phyloP scores from a whole-genome alignment of 2,888 invertebrate genomes.

The Caenorhabditis japonica region DNA sequence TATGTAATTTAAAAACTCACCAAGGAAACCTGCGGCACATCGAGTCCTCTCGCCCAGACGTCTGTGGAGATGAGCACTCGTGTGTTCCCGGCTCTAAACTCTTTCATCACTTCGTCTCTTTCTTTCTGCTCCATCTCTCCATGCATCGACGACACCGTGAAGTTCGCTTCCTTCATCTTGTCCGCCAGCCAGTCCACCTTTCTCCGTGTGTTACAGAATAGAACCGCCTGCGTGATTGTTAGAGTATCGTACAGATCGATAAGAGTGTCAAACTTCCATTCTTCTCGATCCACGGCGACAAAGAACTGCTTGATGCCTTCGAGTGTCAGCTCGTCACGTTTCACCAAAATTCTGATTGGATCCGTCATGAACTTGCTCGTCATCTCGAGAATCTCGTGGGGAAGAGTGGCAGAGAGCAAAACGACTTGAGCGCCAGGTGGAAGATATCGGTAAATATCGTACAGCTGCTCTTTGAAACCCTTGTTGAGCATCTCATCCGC shows the following conservation, averaged over 20 bases:
- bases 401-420: constrained; percentile 95
- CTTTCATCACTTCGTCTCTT: constrained; percentile 92
- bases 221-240: constrained; percentile 98
- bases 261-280: constrained; percentile 99
- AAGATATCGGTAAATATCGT: constrained; percentile 90
- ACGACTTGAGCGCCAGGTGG: constrained; percentile 82
- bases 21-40: constrained; percentile 98
- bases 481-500: constrained; percentile 99
- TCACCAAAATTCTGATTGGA: constrained; percentile 97
- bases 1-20: constrained; percentile 80
- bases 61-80: constrained; percentile 96
- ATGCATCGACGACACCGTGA: constrained; percentile 99
- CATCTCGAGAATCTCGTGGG: constrained; percentile 99
- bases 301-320: constrained; percentile 99
- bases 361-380: constrained; percentile 99
- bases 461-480: constrained; percentile 99
- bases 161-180: constrained; percentile 98
- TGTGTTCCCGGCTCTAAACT: constrained; percentile 74
- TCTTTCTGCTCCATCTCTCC: constrained; percentile 90
- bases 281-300: constrained; percentile 97
- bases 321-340: constrained; percentile 96
- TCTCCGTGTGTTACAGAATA: constrained; percentile 93
- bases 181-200: constrained; percentile 98
- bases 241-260: constrained; percentile 98
- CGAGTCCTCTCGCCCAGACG: constrained; percentile 99